Evolutionary conservation across 2,888 invertebrate genomes (phyloP), one percentile per base, ranked within the genome.

Genomic region (Torymus auratus): DNA sequence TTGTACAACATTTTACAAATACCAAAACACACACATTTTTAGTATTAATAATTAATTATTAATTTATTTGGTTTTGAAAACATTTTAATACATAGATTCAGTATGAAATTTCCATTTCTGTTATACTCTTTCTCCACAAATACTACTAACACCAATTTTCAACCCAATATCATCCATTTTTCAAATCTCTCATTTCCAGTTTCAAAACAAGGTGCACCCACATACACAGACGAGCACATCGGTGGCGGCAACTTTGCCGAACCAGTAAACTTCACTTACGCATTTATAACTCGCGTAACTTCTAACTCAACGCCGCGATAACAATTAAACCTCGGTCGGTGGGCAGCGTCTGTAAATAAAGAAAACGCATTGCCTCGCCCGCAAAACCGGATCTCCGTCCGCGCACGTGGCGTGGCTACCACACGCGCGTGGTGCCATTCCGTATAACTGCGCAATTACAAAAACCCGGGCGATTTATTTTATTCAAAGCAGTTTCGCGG

Each of bases 371-470:
- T 68, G 61, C 13, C 55, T 55, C 41, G 2, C 28, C 13, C 14
- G 28, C 17, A 15, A 60, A 11, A n/a, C 50, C 28, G 28, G 28
- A 28, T 4, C 28, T 28, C 28, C 28, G 28, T n/a, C n/a, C 28
- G 28, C 28, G 7, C 20, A 20, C 28, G 28, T 28, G 28, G 28
- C 28, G n/a, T n/a, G 28, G 28, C 28, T 2, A 28, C 28, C 28
- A 4, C 28, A 28, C 28, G 2, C 20, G 20, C 20, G 20, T 20
- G 1, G 20, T 61, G 28, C 28, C 41, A 53, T 69, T 61, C 53
- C 68, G 61, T 15, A 20, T 62, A 69, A 76, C 76, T 68, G 69
- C 61, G 64, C 77, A 70, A 77, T 77, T 77, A 70, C 62, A 70
- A 70, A 77, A 70, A 76, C 11, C 28, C 17, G 0, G 28, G 4